Evolutionary conservation across 2,113 vertebrate species (phyloP).

Genomic region (Neopipo cinnamomea): DNA sequence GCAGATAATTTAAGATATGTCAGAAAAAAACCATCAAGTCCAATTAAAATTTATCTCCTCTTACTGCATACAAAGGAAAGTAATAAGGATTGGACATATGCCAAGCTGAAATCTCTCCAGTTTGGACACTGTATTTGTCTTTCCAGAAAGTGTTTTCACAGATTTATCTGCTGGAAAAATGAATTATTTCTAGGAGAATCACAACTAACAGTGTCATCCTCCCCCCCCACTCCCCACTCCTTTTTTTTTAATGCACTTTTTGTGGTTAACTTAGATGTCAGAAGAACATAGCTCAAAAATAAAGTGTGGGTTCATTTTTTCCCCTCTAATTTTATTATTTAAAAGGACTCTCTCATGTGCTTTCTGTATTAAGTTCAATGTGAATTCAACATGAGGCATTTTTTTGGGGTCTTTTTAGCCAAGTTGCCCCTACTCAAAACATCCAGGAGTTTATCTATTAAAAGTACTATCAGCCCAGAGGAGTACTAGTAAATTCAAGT

Average conservation of each 20-base stretch:
- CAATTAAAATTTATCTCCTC: conserved; percentile 45
- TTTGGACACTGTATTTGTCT: not conserved
- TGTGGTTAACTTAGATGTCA: not conserved
- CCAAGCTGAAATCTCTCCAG: not conserved
- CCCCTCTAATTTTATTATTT: not conserved
- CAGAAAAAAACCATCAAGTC: not conserved
- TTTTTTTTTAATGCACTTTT: not conserved
- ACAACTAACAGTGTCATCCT: not conserved
- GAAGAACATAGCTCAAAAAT: not conserved
- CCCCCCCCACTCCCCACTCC: too few relatives aligned
- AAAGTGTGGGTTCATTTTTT: not conserved
- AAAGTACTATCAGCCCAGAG: not conserved
- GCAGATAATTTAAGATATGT: conserved; percentile 26
- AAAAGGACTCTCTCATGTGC: not conserved
- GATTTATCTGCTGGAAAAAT: conserved; percentile 50
- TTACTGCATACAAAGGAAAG: not conserved
- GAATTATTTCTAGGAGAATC: conserved; percentile 35
- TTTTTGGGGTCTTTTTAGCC: not conserved
- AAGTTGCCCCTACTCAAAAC: not conserved
- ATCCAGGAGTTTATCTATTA: not conserved
- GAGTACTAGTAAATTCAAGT: not conserved
- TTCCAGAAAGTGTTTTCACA: conserved; percentile 30
- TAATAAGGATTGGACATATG: not conserved
- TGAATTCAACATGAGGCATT: not conserved
- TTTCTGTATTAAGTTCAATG: not conserved